Evolutionary conservation across 1,140 invertebrate genomes (phyloP), one percentile per base, ranked within the genome.

Genomic region (Calliphora vicina): DNA sequence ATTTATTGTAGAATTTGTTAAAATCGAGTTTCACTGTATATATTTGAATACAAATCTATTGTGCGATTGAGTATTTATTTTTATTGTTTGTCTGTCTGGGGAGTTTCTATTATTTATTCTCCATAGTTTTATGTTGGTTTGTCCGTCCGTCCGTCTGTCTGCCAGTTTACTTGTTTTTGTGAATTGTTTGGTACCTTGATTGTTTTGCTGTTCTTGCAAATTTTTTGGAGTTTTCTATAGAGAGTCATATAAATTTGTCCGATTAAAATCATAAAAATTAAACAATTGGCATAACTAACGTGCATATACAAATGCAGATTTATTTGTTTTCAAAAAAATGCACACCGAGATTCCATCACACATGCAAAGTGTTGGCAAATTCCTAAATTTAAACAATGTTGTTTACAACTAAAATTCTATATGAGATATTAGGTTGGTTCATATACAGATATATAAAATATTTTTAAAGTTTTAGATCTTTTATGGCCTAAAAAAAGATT

Each of bases 171-270:
- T 35, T n/a, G 27, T 15, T 43, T 43, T 78, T 45, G 73, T 76
- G 20, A 17, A 50, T 50, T 10, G 17, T 50, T 50, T 50, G n/a
- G 17, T 50, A 50, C 45, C 12, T 50, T 50, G 45, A 50, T 50
- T 50, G 45, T 50, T 50, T 50, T 50, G 45, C 15, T 78, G 74
- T 43, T n/a, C n/a, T 78, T 67, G 74, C 17, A 25, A n/a, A 17
- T 78, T 78, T 43, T 20, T 20, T 45, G 35, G 35, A 43, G 20
- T 78, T 78, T 78, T 9, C 42, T 25, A 20, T 25, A 43, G 35
- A n/a, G 73, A 78, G n/a, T 78, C 74, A 78, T 78, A 78, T 78
- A 78, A 78, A 78, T 78, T 78, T 78, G 74, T 78, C 74, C 42
- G 74, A 78, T 78, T 78, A 43, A 43, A 78, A 78, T 78, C 74